Evolutionary conservation across 2,113 vertebrate species (phyloP).

Genomic region (Aspidoscelis tigris): DNA sequence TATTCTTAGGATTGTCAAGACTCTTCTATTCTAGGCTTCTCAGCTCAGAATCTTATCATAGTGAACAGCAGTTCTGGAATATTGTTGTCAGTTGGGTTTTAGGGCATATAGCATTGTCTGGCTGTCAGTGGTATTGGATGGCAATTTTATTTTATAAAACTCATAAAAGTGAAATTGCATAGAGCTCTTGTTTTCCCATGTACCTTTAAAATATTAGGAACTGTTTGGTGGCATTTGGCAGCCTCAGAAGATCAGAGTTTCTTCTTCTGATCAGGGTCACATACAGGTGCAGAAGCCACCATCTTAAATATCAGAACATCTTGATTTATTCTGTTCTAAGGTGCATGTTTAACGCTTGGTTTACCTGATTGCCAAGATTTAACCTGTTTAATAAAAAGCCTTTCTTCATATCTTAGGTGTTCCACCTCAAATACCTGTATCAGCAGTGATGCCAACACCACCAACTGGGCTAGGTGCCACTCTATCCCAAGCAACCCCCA

Average conservation of each 20-base stretch:
- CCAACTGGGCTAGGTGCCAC: constrained; percentile 74
- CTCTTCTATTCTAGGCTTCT: neutral
- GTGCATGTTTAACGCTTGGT: too few relatives aligned
- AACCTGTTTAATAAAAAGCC: neutral
- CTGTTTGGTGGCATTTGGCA: too few relatives aligned
- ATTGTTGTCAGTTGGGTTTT: too few relatives aligned
- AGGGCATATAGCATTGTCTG: too few relatives aligned
- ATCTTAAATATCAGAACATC: neutral
- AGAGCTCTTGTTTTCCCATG: too few relatives aligned
- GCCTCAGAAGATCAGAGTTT: neutral
- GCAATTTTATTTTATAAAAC: too few relatives aligned
- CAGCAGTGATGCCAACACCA: constrained; percentile 76
- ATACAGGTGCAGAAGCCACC: neutral
- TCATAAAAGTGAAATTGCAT: too few relatives aligned
- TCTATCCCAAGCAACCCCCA: constrained; percentile 77
- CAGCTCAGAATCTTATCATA: neutral
- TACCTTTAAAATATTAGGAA: too few relatives aligned
- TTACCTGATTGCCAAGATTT: neutral
- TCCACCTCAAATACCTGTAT: constrained; percentile 75
- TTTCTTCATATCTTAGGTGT: constrained; percentile 66
- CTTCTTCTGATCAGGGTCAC: neutral
- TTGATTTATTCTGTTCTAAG: neutral
- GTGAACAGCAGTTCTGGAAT: neutral
- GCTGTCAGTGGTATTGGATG: too few relatives aligned
- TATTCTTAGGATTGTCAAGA: neutral